These are phyloP conservation scores for Cryptophagus acutangulus DNA, from an alignment of 2,888 invertebrate genomes.

Conservation along the genomic window DNA sequence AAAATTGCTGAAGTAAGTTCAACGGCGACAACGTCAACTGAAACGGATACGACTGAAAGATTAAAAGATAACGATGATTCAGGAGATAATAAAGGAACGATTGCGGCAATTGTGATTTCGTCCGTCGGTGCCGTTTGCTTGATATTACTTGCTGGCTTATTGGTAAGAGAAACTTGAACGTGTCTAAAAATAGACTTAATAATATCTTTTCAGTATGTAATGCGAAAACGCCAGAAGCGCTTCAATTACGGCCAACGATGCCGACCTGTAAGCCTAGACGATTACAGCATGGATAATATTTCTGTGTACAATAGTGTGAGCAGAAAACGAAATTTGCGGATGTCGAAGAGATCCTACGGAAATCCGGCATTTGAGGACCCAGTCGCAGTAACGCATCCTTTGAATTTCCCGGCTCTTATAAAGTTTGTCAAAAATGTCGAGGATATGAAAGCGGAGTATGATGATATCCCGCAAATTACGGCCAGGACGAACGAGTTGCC, in stretches of 20 bases:
- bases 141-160: conserved; percentile 67
- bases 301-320: conserved; percentile 75
- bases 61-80: conserved; percentile 37
- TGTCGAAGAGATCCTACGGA: conserved; percentile 82
- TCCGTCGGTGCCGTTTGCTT: conserved; percentile 75
- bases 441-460: conserved; percentile 75
- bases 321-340: conserved; percentile 66
- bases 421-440: conserved; percentile 67
- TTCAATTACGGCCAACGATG: conserved; percentile 82
- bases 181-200: conserved; percentile 2
- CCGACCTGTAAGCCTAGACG: conserved; percentile 81
- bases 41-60: conserved; percentile 42
- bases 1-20: conserved; percentile 6
- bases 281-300: conserved; percentile 85
- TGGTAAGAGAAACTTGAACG: conserved; percentile 54
- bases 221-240: conserved; percentile 75
- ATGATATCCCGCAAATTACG: conserved; percentile 72
- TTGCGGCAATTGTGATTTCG: conserved; percentile 77
- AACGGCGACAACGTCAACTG: conserved; percentile 39
- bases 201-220: conserved; percentile 59
- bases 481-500: conserved; percentile 79
- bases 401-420: conserved; percentile 73
- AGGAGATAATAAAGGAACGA: conserved; percentile 58
- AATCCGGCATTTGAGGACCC: conserved; percentile 90
- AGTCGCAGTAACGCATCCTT: conserved; percentile 68